phyloP scores from a whole-genome alignment of 2,113 vertebrate species.

The Tachuris rubrigastra region DNA sequence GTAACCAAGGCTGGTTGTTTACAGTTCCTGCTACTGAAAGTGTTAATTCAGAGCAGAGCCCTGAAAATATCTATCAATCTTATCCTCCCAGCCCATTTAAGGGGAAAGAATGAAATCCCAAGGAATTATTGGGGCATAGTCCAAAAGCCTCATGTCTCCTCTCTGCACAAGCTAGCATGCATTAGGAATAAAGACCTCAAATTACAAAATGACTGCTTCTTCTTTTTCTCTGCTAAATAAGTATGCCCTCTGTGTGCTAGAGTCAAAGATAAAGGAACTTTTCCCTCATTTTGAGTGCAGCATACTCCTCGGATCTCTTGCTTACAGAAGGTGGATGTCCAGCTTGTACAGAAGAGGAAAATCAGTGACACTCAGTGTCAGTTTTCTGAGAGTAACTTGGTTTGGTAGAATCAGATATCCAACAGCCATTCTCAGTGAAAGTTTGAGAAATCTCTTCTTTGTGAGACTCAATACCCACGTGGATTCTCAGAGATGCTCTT shows the following conservation, averaged over 20 bases:
- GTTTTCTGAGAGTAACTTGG: background rate
- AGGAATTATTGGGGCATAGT: background rate
- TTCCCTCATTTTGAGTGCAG: background rate
- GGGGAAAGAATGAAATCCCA: slow-evolving; percentile 42
- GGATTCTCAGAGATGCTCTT: background rate
- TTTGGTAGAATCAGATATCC: background rate
- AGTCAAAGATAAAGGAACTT: background rate
- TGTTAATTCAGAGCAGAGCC: slow-evolving; percentile 14
- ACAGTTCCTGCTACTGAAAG: background rate
- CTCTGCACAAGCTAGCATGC: background rate
- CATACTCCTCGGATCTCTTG: background rate
- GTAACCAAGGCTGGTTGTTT: background rate
- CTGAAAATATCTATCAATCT: background rate
- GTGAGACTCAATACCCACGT: background rate
- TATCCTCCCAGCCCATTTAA: slow-evolving; percentile 21
- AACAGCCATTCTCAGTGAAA: background rate
- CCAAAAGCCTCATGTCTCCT: slow-evolving; percentile 13
- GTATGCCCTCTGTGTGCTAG: background rate
- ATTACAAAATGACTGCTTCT: background rate
- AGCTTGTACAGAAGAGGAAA: background rate
- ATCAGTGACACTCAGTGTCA: background rate
- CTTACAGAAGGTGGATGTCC: background rate
- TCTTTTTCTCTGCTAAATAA: background rate
- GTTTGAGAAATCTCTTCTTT: background rate
- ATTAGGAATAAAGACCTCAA: background rate